Base-by-base conservation (phyloP, 2,797 vertebrate genomes). In the Denticeps clupeoides region DNA sequence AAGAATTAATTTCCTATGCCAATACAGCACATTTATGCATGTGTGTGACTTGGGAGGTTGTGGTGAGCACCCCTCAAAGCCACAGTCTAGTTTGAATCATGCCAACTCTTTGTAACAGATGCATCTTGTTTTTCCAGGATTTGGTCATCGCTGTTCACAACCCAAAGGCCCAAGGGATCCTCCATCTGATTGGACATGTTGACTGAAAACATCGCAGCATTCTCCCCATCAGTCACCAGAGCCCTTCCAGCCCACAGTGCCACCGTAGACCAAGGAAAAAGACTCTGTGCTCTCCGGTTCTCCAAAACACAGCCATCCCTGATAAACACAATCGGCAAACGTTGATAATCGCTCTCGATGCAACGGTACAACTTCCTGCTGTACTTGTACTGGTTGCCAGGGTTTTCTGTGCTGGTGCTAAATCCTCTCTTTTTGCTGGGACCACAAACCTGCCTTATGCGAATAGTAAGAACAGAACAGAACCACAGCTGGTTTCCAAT, bases 151-250 rank as follows among this genome's bases (percentile, higher is more conserved):
- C 68, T 87, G 87, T 77, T 77, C 80, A 67, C 89, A 86, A 61
- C 89, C 90, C 64, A 89, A 77, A 87, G 90, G 89, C 77, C 90
- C 91, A 51, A 81, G 85, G 73, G 82, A 88, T 42, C 84, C 84
- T 42, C 88, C 91, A 38, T 72, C 85, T 68, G 85, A 91, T 83
- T 92, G 91, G 91, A 95, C 90, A 81, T 93, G 86, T 95, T 83
- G 81, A 60, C 72, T 2, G 73, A 74, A 70, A 26, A 26, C 37
- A 28, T 23, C 33, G 44, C 23, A 24, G 5, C 41, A 41, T 25
- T 37, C 41, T 4, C 55, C 56, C 32, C 46, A 23, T 23, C 19
- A 42, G 47, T 9, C 19, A 28, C 19, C 18, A 7, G 5, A 7
- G 25, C 24, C 5, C 24, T 25, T 35, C 15, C 24, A 5, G n/a